Evolutionary conservation across 2,797 vertebrate genomes (phyloP), one percentile per base, ranked within the genome.

Genomic region (Myoxocephalus aenaeus): DNA sequence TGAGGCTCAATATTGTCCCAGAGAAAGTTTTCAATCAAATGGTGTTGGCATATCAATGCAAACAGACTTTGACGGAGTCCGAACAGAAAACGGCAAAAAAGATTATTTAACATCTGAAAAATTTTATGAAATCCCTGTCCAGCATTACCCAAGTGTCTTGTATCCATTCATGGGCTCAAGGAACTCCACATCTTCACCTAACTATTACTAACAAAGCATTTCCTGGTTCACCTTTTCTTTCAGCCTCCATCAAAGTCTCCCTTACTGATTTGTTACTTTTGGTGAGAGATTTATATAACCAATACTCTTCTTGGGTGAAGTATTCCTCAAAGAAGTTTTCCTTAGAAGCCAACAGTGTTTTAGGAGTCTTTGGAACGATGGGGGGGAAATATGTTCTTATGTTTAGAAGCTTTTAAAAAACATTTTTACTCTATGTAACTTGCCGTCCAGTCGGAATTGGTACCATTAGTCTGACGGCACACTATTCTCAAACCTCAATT

Each of bases 381-480:
- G 18, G 32, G 57, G 9, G 38, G 67, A 58, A 69, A 61, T 12
- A 2, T 36, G 34, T 53, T 77, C 12, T 36, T 65, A 27, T 84
- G 48, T 82, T 83, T 48, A 4, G n/a, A 82, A 54, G 48, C 36
- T 73, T 81, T 83, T 25, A 73, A 32, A 58, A 79, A 79, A 58
- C 48, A 25, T 72, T 46, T 63, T 42, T 42, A 63, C 51, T 57
- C 61, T 80, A 79, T 80, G 61, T 75, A 57, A 68, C 42, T 79
- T 40, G 1, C 40, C 59, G 59, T 85, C 42, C 7, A 32, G 34
- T 17, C 25, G 15, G 10, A 65, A 61, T 68, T 38, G 18, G 22
- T 42, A 4, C 32, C 3, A 32, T 32, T 32, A 32, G 32, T 32
- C 32, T 32, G 32, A n/a, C 36, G 34, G 34, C 34, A 7, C 58